Conservation (phyloP, 1,140 invertebrate species). For the Bombus confusus region DNA sequence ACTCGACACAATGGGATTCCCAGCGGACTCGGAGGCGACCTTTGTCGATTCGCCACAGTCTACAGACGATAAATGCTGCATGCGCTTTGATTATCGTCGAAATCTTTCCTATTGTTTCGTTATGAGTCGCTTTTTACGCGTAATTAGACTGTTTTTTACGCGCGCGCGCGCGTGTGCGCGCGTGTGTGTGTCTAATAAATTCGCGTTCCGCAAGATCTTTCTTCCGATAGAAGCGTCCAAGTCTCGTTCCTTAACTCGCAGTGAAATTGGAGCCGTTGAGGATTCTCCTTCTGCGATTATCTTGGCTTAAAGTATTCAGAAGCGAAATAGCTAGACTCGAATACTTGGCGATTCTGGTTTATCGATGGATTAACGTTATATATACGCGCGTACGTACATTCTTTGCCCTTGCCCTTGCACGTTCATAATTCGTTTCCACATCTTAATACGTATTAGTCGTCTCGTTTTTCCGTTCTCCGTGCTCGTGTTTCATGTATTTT, state of each 20-base stretch:
- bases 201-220: background rate
- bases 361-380: background rate
- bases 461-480: background rate
- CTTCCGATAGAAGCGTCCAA: background rate
- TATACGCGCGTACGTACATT: too few relatives aligned
- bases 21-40: background rate
- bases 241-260: background rate
- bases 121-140: background rate
- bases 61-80: background rate
- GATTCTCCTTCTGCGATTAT: slow-evolving; percentile 11
- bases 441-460: too few relatives aligned
- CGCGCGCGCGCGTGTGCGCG: too few relatives aligned
- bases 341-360: too few relatives aligned
- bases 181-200: background rate
- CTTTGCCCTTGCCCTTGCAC: too few relatives aligned
- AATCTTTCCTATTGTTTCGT: background rate
- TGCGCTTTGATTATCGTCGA: background rate
- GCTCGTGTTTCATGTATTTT: background rate
- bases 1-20: background rate
- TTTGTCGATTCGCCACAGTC: slow-evolving; percentile 9
- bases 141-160: too few relatives aligned
- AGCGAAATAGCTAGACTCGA: too few relatives aligned
- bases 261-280: background rate
- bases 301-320: background rate
- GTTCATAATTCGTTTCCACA: background rate